Base-by-base conservation (phyloP, 1,140 invertebrate genomes). In the Diachasmimorpha longicaudata region DNA sequence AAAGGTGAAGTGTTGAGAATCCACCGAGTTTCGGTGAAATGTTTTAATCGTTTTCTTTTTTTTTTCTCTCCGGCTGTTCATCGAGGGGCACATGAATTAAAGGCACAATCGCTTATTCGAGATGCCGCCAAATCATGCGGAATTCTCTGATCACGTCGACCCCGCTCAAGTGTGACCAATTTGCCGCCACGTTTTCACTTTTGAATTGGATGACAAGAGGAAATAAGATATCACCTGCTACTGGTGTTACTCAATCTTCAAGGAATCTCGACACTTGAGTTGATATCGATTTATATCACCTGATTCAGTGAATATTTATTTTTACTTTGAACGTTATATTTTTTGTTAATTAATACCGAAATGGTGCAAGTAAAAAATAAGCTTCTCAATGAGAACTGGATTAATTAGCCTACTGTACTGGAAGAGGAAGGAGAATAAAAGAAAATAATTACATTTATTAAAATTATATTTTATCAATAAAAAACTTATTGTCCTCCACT, bases 151-250 rank as follows among this genome's bases (percentile, higher is more conserved):
- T 55, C 21, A 73, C 13, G 25, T 52, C 19, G 16, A 46, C 25
- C n/a, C 48, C n/a, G 31, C 69, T 77, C 52, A 78, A 84, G 79
- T 81, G 78, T 82, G 75, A 82, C 81, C 78, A 82, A 85, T 86
- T 86, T 86, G 79, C 81, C 81, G 81, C 79, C 70, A 76, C 67
- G 81, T 83, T 85, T 85, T 84, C 84, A 85, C 82, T 86, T 83
- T 81, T 81, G 74, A 75, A 14, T 44, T 58, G 23, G 9, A 23
- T 25, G 48, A 21, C 48, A 13, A 63, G 19, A 23, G 58, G 11
- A 63, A 63, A 55, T 55, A 19, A 55, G 19, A 63, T 63, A 63
- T 25, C 58, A 63, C 58, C 58, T 63, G 58, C 19, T 25, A 23
- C 21, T 63, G 19, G 31, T 31, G 31, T 31, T 2, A 31, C 23